These are phyloP conservation scores for Eupithecia inturbata DNA, from an alignment of 2,888 invertebrate species.

Conservation along the genomic window DNA sequence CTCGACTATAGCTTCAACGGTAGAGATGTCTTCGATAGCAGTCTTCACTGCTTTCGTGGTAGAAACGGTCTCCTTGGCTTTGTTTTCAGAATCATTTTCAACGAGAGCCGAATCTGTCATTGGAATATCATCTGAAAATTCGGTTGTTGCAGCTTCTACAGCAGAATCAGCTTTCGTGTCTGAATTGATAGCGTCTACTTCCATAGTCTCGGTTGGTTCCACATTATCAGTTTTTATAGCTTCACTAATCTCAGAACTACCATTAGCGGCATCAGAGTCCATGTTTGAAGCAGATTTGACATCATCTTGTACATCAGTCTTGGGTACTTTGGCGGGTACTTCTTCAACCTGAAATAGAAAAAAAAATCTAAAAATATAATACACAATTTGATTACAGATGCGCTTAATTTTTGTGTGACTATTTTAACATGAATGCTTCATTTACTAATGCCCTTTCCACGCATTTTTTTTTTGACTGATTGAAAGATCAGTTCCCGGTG, in stretches of 20 bases:
- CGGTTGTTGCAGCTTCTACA: not conserved
- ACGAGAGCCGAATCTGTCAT: slow-evolving; percentile 23
- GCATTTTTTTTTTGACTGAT: too few species aligned
- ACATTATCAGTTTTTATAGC: slow-evolving; percentile 16
- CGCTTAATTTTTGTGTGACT: not conserved
- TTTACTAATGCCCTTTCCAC: too few species aligned
- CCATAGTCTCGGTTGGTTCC: slow-evolving; percentile 37
- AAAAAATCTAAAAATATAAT: not conserved
- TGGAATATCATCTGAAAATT: slow-evolving; percentile 24
- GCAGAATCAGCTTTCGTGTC: slow-evolving; percentile 14
- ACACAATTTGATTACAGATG: not conserved
- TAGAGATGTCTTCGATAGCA: not conserved
- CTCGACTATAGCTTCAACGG: not conserved
- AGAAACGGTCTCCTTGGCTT: not conserved
- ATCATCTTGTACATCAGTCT: slow-evolving; percentile 73
- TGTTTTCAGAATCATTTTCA: slow-evolving; percentile 11
- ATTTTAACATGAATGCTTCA: not conserved
- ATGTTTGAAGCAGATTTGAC: slow-evolving; percentile 57
- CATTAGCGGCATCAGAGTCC: slow-evolving; percentile 30
- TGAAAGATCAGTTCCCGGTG: too few species aligned
- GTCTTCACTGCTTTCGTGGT: not conserved
- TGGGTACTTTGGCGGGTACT: slow-evolving; percentile 81
- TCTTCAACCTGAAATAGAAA: slow-evolving; percentile 66
- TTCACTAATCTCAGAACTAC: slow-evolving; percentile 5
- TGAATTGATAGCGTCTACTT: slow-evolving; percentile 21